These are phyloP conservation scores for Melolontha melolontha DNA, from an alignment of 2,888 invertebrate genomes.

Conservation along the genomic window DNA sequence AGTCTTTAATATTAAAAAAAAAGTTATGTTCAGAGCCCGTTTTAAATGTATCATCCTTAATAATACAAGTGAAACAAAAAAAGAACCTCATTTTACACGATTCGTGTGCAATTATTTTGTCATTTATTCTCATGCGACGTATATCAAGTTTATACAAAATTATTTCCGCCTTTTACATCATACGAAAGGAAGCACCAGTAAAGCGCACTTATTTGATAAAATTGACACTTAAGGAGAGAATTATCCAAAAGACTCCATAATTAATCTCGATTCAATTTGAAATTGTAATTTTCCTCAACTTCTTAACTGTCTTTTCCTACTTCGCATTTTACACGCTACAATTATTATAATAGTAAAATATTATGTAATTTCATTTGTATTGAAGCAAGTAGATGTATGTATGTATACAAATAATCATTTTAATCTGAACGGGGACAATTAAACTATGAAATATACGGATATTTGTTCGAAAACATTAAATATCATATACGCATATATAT, in stretches of 20 bases:
- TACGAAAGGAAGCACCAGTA: slow-evolving; percentile 24
- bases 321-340: slow-evolving; percentile 5
- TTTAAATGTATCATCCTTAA: too few species aligned
- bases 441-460: too few species aligned
- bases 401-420: too few species aligned
- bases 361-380: too few species aligned
- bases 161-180: slow-evolving; percentile 36
- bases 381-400: too few species aligned
- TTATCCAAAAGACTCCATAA: slow-evolving; percentile 35
- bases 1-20: too few species aligned
- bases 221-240: slow-evolving; percentile 27
- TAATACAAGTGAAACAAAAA: not conserved
- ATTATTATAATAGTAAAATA: too few species aligned
- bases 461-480: too few species aligned
- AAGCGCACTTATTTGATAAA: slow-evolving; percentile 27
- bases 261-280: slow-evolving; percentile 34
- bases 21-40: not conserved
- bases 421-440: too few species aligned
- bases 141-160: slow-evolving; percentile 23
- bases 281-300: slow-evolving; percentile 34
- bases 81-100: not conserved
- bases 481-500: too few species aligned
- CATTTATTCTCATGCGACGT: not conserved
- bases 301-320: slow-evolving; percentile 33
- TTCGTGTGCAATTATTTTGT: slow-evolving; percentile 25